Percentiles rank a stretch among this genome's conserved stretches.
These are phyloP conservation scores for Himalopsyche japonica DNA, from an alignment of 2,888 invertebrate genomes.

Conservation along the genomic window DNA sequence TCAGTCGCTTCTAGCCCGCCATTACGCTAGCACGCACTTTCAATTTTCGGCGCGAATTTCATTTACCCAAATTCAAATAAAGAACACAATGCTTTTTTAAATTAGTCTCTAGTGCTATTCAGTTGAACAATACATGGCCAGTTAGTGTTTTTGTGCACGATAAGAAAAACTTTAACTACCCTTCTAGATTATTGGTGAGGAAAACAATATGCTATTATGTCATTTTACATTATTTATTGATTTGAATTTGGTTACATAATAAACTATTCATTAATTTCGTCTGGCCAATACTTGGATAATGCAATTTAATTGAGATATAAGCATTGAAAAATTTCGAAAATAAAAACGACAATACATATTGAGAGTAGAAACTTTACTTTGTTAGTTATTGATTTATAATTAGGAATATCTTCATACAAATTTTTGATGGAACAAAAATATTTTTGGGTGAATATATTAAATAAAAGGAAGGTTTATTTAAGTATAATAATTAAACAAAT, in stretches of 20 bases:
- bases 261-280: not conserved
- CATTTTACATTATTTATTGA: not conserved
- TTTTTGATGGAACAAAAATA: not conserved
- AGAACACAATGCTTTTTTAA: not conserved
- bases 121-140: not conserved
- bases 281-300: not conserved
- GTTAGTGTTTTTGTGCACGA: not conserved
- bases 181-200: not conserved
- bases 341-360: not conserved
- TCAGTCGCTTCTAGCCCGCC: slow-evolving; percentile 44
- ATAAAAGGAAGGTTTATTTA: not conserved
- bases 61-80: not conserved
- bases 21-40: slow-evolving; percentile 29
- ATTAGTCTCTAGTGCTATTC: not conserved
- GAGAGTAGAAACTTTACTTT: not conserved
- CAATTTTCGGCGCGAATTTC: slow-evolving; percentile 15
- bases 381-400: not conserved
- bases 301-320: not conserved
- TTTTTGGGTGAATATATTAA: not conserved
- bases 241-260: not conserved
- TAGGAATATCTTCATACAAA: not conserved
- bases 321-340: not conserved
- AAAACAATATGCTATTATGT: not conserved
- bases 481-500: too few species aligned
- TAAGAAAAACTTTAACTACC: not conserved